phyloP scores from a whole-genome alignment of 2,888 invertebrate genomes.

The Cataglyphis rosenhaueri region DNA sequence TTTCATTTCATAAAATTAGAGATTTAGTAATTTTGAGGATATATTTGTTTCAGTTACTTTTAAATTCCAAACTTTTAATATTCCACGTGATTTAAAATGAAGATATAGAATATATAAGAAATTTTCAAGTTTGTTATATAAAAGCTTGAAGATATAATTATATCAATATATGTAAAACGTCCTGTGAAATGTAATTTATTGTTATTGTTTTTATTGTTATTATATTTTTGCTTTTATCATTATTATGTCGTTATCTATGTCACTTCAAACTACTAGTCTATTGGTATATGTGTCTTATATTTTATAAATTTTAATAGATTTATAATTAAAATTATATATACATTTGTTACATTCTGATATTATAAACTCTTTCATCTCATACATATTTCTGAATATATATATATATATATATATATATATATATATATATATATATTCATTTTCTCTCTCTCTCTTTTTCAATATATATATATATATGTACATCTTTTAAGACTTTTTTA shows the following conservation, averaged over 20 bases:
- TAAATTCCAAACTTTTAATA: background rate
- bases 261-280: background rate
- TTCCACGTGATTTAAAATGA: background rate
- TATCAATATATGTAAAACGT: background rate
- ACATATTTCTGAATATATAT: background rate
- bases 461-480: background rate
- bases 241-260: background rate
- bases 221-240: background rate
- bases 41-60: background rate
- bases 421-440: too few relatives aligned
- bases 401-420: background rate
- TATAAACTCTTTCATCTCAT: background rate
- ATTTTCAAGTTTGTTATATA: background rate
- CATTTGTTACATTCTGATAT: background rate
- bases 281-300: background rate
- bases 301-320: constrained; percentile 16
- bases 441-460: too few relatives aligned
- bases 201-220: background rate
- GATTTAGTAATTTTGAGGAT: background rate
- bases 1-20: background rate
- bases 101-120: background rate
- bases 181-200: background rate
- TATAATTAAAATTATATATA: background rate
- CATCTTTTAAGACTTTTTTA: background rate
- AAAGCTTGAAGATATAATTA: background rate